phyloP scores from a whole-genome alignment of 2,113 vertebrate genomes.

The mouse (Mus musculus) region DNA sequence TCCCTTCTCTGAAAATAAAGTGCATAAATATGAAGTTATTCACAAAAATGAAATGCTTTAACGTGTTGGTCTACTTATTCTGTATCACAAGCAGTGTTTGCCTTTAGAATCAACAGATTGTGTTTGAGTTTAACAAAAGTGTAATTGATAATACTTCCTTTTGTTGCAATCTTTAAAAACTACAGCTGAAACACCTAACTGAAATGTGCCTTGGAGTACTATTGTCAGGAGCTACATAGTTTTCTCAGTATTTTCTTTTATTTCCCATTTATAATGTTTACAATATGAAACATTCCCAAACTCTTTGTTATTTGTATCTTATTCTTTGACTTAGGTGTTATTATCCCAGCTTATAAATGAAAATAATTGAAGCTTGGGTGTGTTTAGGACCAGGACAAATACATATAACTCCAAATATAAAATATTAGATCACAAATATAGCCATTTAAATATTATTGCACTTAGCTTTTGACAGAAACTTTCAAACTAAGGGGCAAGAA shows the following conservation, averaged over 20 bases:
- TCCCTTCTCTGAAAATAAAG: conserved; percentile 51
- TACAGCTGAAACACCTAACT: conserved; percentile 70
- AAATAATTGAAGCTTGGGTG: background rate
- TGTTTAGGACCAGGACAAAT: background rate
- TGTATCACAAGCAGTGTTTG: conserved; percentile 42
- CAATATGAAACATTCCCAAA: conserved; percentile 6
- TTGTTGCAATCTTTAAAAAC: conserved; percentile 70
- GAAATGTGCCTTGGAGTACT: conserved; percentile 24
- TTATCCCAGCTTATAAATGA: background rate
- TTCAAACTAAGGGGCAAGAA: background rate
- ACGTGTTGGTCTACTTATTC: background rate
- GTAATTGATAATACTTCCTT: background rate
- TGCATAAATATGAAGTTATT: background rate
- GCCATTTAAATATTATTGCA: background rate
- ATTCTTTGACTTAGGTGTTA: background rate
- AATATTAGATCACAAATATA: background rate
- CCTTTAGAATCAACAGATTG: conserved; percentile 19
- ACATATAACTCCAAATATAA: background rate
- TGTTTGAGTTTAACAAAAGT: conserved; percentile 71
- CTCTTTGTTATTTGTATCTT: background rate
- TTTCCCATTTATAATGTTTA: background rate
- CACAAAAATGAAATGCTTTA: conserved; percentile 29
- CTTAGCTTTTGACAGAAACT: background rate
- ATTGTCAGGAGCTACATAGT: background rate
- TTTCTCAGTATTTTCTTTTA: conserved; percentile 19